Conservation (phyloP, 2,888 invertebrate species). For the Hyppa rectilinea region DNA sequence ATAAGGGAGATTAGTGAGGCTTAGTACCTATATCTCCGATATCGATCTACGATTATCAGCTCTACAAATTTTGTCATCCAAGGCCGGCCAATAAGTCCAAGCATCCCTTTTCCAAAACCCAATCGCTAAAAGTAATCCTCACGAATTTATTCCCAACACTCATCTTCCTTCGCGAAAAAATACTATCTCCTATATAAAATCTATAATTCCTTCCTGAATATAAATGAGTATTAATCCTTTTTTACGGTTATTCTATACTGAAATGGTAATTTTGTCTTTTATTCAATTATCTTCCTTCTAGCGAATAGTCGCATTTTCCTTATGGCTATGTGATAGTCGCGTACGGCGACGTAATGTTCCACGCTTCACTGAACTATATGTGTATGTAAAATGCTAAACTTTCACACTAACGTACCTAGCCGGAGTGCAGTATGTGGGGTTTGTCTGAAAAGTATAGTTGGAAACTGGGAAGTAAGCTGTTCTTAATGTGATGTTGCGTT, state of each 20-base stretch:
- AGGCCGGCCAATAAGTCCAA: constrained; percentile 25
- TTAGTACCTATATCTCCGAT: constrained; percentile 2
- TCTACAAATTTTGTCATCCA: constrained; percentile 9
- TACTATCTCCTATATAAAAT: constrained; percentile 41
- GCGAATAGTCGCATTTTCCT: constrained; percentile 29
- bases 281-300: constrained; percentile 32
- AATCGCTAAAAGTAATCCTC: constrained; percentile 44
- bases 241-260: constrained; percentile 39
- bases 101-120: constrained; percentile 26
- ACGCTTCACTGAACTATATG: constrained; percentile 31
- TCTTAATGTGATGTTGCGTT: constrained; percentile 25
- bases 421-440: constrained; percentile 50
- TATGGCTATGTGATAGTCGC: constrained; percentile 9
- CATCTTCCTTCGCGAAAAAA: constrained; percentile 34
- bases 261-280: constrained; percentile 48
- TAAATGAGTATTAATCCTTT: constrained; percentile 46
- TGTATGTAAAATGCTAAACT: constrained; percentile 57
- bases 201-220: constrained; percentile 42
- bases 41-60: constrained; percentile 2
- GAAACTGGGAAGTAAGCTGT: constrained; percentile 24
- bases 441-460: constrained; percentile 38
- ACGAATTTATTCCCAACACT: constrained; percentile 47
- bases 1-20: neutral
- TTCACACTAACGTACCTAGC: constrained; percentile 42
- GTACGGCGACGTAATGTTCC: constrained; percentile 2